Conservation (phyloP, 2,113 vertebrate genomes). For the Macrotus californicus region DNA sequence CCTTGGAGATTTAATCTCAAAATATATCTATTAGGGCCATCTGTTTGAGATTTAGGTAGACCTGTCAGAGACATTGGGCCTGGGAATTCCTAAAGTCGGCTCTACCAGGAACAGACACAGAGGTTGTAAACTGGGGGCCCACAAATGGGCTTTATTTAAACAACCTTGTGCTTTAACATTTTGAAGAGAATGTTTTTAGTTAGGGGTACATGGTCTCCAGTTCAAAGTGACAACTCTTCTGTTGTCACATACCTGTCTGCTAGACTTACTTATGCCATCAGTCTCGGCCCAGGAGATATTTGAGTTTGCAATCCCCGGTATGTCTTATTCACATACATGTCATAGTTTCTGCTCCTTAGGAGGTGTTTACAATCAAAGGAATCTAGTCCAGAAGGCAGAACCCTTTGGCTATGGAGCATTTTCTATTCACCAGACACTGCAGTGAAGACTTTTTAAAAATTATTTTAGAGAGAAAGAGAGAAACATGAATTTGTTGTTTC, state of each 20-base stretch:
- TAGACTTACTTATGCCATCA: not conserved
- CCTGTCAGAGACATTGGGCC: not conserved
- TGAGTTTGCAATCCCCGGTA: not conserved
- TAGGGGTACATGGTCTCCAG: not conserved
- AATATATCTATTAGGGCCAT: conserved; percentile 28
- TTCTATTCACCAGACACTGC: not conserved
- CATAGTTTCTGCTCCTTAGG: not conserved
- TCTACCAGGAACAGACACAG: not conserved
- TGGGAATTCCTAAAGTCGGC: not conserved
- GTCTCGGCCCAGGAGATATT: not conserved
- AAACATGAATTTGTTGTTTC: no score
- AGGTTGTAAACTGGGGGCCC: not conserved
- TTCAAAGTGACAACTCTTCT: not conserved
- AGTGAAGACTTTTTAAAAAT: no score
- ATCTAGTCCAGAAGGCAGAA: not conserved
- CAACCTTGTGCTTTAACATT: not conserved
- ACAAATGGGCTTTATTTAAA: not conserved
- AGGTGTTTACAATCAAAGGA: not conserved
- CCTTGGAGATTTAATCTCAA: conserved; percentile 39
- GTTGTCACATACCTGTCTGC: not conserved
- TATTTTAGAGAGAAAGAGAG: no score
- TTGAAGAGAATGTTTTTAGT: not conserved
- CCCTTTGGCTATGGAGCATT: not conserved
- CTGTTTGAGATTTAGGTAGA: conserved; percentile 49
- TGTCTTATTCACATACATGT: not conserved